Evolutionary conservation across 2,797 vertebrate genomes (phyloP).

Genomic region (Silurus aristotelis): DNA sequence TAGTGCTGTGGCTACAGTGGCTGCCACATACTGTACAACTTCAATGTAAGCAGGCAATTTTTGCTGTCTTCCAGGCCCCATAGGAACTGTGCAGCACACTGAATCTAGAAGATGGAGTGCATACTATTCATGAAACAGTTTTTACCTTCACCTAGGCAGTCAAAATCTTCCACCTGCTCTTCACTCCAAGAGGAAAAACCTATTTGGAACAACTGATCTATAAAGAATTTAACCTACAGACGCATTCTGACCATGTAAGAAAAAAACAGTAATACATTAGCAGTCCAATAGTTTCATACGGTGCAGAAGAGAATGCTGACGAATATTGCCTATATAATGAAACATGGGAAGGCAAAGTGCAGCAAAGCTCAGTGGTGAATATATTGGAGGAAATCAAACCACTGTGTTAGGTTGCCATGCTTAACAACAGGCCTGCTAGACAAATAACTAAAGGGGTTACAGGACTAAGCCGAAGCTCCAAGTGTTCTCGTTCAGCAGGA

Average conservation of each 20-base stretch:
- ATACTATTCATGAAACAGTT: neutral
- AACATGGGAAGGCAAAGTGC: neutral
- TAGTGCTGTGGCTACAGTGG: neutral
- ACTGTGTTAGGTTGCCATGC: neutral
- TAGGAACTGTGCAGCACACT: neutral
- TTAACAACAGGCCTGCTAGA: neutral
- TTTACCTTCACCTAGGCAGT: neutral
- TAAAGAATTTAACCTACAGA: neutral
- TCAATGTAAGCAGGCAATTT: neutral
- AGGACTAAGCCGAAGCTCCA: neutral
- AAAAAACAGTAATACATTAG: neutral
- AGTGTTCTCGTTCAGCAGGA: neutral
- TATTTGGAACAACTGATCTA: neutral
- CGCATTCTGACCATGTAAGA: neutral
- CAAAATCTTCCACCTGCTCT: neutral
- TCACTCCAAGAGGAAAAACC: neutral
- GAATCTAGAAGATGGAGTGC: neutral
- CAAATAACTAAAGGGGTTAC: neutral
- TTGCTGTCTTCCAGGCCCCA: neutral
- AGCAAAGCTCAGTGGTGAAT: neutral
- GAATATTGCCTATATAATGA: neutral
- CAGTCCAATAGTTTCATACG: neutral
- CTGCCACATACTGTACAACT: neutral
- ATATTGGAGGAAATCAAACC: neutral
- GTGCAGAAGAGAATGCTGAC: neutral